Evolutionary conservation across 2,888 invertebrate species (phyloP).

Genomic region (Pyralis farinalis): DNA sequence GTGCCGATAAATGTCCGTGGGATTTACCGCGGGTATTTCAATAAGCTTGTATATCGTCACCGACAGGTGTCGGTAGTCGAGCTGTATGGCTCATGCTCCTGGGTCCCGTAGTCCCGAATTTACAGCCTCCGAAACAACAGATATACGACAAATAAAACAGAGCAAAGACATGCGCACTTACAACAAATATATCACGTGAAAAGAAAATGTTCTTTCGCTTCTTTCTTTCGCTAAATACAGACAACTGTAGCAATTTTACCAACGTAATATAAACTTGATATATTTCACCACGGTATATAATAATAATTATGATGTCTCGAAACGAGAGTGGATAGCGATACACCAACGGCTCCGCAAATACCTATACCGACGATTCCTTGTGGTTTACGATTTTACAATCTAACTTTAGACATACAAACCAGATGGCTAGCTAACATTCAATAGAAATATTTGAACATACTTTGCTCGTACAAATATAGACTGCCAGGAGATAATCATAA

Average conservation of each 20-base stretch:
- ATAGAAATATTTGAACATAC: slow-evolving; percentile 62
- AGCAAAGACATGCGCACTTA: slow-evolving; percentile 61
- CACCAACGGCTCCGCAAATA: slow-evolving; percentile 51
- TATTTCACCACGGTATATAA: neutral
- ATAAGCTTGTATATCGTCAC: neutral
- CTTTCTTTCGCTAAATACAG: neutral
- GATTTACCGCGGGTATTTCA: neutral
- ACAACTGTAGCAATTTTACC: neutral
- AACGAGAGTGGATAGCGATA: slow-evolving; percentile 28
- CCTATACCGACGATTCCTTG: slow-evolving; percentile 59
- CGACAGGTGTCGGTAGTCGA: too few species aligned
- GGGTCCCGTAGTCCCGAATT: neutral
- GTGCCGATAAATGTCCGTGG: slow-evolving; percentile 6
- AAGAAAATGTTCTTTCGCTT: slow-evolving; percentile 17
- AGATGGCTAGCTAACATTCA: slow-evolving; percentile 75
- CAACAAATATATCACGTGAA: slow-evolving; percentile 39
- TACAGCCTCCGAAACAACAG: slow-evolving; percentile 28
- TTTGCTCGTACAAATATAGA: slow-evolving; percentile 33
- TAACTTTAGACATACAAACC: slow-evolving; percentile 79
- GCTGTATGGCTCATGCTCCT: neutral
- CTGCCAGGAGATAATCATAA: slow-evolving; percentile 17
- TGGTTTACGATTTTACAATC: slow-evolving; percentile 78
- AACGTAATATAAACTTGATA: neutral
- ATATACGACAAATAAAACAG: slow-evolving; percentile 38
- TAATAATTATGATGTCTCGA: slow-evolving; percentile 11